These are phyloP conservation scores for Homarus americanus DNA, from an alignment of 1,140 invertebrate species.

Conservation along the genomic window DNA sequence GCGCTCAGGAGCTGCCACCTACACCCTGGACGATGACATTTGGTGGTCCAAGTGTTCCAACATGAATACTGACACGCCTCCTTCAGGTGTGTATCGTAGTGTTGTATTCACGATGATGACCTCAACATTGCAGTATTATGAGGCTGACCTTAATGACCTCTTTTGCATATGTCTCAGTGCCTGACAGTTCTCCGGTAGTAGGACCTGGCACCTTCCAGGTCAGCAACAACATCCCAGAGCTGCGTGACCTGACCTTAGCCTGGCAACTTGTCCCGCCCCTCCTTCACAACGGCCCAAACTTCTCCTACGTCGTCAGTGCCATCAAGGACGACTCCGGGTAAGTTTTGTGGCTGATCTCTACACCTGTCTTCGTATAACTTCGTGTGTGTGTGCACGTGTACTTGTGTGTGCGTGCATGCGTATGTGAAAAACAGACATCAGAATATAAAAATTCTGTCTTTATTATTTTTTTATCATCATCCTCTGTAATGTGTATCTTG, in stretches of 20 bases:
- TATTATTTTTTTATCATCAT: too few relatives aligned
- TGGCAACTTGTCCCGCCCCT: conserved; percentile 33
- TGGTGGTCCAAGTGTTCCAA: conserved; percentile 22
- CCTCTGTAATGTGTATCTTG: too few relatives aligned
- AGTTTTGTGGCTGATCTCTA: background rate
- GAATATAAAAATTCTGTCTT: too few relatives aligned
- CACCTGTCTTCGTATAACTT: background rate
- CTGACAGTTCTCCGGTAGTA: conserved; percentile 1
- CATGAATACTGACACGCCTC: background rate
- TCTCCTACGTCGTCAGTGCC: conserved; percentile 8
- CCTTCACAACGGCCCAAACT: conserved; percentile 38
- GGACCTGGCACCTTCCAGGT: conserved; percentile 32
- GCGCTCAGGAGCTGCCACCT: conserved; percentile 18
- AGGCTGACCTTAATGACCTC: background rate
- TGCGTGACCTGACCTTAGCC: conserved; percentile 22
- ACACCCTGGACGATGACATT: background rate
- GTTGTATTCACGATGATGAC: background rate
- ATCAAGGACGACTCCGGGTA: background rate
- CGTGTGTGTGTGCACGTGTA: background rate
- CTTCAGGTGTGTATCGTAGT: background rate
- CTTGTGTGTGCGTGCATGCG: background rate
- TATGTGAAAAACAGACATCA: too few relatives aligned
- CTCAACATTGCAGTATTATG: background rate
- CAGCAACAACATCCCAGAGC: background rate
- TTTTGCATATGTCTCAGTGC: background rate